These are phyloP conservation scores for Uropsilus gracilis DNA, from an alignment of 2,113 vertebrate species.

Conservation along the genomic window DNA sequence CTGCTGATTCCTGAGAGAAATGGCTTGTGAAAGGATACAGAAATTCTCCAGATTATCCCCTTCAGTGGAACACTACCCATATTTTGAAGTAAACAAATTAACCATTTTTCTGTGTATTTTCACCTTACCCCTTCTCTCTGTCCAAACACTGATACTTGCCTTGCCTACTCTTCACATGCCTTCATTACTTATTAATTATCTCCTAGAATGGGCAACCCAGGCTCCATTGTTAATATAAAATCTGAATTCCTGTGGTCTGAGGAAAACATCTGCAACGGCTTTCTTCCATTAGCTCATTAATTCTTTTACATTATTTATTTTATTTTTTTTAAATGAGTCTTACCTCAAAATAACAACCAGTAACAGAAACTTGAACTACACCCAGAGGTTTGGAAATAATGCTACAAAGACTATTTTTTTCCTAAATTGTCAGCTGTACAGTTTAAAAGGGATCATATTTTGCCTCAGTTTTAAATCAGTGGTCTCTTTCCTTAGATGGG, in stretches of 20 bases:
- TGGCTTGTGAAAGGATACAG: neutral
- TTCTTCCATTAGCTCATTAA: neutral
- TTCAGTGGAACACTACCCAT: neutral
- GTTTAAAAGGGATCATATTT: slow-evolving; percentile 24
- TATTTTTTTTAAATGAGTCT: neutral
- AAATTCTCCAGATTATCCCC: neutral
- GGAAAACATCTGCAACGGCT: neutral
- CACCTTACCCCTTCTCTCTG: neutral
- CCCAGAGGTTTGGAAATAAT: neutral
- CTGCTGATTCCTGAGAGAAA: slow-evolving; percentile 31
- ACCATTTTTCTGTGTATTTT: slow-evolving; percentile 38
- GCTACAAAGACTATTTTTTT: neutral
- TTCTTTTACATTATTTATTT: neutral
- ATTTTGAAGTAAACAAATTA: slow-evolving; percentile 42
- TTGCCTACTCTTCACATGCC: neutral
- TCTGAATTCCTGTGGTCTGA: neutral
- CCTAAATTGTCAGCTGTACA: neutral
- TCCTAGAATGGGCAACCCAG: neutral
- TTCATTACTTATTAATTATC: neutral
- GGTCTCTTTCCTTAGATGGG: neutral
- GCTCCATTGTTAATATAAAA: neutral
- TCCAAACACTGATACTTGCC: neutral
- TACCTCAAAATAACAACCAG: slow-evolving; percentile 37
- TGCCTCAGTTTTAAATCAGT: neutral
- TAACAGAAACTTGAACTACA: neutral